Base-by-base conservation (phyloP, 2,888 invertebrate species). In the Ditula angustiorana region DNA sequence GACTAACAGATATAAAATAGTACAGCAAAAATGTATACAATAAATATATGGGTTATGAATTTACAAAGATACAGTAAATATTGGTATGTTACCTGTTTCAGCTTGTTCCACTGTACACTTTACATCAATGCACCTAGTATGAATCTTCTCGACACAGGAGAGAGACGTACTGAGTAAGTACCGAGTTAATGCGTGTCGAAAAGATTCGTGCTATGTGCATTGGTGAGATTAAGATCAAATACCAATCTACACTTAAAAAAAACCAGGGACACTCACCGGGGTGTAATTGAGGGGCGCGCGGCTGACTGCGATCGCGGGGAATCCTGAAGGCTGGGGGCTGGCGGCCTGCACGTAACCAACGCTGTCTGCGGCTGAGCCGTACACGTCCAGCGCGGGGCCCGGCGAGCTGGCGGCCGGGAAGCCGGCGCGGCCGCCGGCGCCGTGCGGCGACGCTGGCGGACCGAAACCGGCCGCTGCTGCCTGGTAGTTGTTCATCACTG, bases 401-500 rank as follows among this genome's bases (percentile, higher is more conserved):
- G 98, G 98, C 80, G 98, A 98, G 93, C 97, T 98, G 76, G 98
- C 97, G 58, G 97, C 95, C 63, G 98, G 97, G 93, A 98, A 98
- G 58, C 96, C 97, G 77, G 96, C 96, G 77, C 96, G 94, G 64
- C 94, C 94, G 10, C 96, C 95, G 69, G 94, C 95, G 64, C 94
- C 95, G 83, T 97, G 97, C 70, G 97, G 97, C 70, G 97, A 97
- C 74, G 96, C 96, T 69, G 97, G 97, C 68, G 97, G 97, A 33
- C 96, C 96, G 82, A 95, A 96, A 63, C 96, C 96, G 77, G 96
- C 96, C 71, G 95, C 95, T 72, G 96, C 97, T 64, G 97, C 97
- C 86, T 97, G 97, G 93, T 98, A 98, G 95, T 98, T 98, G 95
- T 97, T 98, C 97, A 98, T 98, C 93, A 98, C 98, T 97, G 96